Percentiles rank a stretch among this genome's conserved stretches.
Conservation (phyloP, 1,140 invertebrate species). For the Nylanderia fulva region DNA sequence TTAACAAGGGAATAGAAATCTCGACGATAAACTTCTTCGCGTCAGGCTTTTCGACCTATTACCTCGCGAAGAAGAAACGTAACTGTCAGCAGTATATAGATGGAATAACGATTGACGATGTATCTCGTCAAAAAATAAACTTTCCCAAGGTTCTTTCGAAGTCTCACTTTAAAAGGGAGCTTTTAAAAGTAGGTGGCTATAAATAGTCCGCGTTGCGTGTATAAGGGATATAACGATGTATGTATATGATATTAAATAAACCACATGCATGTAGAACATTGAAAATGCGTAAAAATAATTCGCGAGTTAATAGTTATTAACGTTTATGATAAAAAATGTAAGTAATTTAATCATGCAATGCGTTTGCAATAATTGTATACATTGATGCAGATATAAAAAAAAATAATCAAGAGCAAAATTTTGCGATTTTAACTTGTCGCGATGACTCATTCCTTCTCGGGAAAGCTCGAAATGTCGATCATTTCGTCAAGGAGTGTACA, state of each 20-base stretch:
- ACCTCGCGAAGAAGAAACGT: not conserved
- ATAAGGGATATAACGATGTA: too few relatives aligned
- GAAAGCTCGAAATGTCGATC: not conserved
- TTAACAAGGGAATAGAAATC: not conserved
- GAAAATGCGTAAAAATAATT: not conserved
- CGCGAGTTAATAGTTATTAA: not conserved
- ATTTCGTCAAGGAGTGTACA: not conserved
- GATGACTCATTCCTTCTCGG: not conserved
- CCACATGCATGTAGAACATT: not conserved
- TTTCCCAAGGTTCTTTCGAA: not conserved
- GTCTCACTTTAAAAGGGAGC: not conserved
- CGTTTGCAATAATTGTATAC: not conserved
- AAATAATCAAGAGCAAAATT: not conserved
- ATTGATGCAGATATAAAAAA: not conserved
- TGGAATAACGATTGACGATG: not conserved
- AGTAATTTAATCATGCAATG: not conserved
- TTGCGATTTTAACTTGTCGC: too few relatives aligned
- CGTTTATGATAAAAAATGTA: not conserved
- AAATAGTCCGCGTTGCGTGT: not conserved
- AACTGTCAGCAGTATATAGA: conserved; percentile 10
- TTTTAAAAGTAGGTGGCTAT: not conserved
- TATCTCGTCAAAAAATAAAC: conserved; percentile 9
- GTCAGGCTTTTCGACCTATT: conserved; percentile 5
- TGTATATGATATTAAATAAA: not conserved
- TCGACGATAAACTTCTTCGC: not conserved